Conservation (phyloP, 2,797 vertebrate species). For the Simalia tracyae region DNA sequence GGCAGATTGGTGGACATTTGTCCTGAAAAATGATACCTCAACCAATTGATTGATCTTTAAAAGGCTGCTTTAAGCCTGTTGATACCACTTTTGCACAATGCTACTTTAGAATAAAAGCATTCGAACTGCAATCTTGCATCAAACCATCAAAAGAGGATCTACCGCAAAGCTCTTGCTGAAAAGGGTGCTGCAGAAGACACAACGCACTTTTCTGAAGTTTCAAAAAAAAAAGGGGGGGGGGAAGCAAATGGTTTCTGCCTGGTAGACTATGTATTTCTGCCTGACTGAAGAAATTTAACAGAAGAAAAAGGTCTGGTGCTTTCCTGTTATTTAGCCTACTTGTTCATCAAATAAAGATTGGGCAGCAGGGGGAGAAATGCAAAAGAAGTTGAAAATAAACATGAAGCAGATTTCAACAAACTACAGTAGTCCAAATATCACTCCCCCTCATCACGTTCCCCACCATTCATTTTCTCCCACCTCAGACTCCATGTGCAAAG, state of each 20-base stretch:
- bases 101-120: background rate
- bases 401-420: background rate
- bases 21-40: background rate
- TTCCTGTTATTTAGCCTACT: background rate
- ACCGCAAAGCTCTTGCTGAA: background rate
- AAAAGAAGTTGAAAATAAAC: slow-evolving; percentile 24
- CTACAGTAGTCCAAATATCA: rapidly evolving
- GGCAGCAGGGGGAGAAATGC: background rate
- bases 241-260: slow-evolving; percentile 30
- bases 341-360: background rate
- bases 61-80: background rate
- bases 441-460: rapidly evolving
- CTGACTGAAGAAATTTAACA: background rate
- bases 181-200: background rate
- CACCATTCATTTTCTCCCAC: background rate
- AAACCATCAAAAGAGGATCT: background rate
- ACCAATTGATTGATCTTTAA: background rate
- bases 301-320: background rate
- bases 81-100: background rate
- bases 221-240: background rate
- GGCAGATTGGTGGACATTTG: background rate
- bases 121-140: background rate
- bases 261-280: background rate
- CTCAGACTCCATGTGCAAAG: background rate
- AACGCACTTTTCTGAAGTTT: background rate